Evolutionary conservation across 2,797 vertebrate genomes (phyloP), one percentile per base, ranked within the genome.

Genomic region (Acestrorhynchus altus): DNA sequence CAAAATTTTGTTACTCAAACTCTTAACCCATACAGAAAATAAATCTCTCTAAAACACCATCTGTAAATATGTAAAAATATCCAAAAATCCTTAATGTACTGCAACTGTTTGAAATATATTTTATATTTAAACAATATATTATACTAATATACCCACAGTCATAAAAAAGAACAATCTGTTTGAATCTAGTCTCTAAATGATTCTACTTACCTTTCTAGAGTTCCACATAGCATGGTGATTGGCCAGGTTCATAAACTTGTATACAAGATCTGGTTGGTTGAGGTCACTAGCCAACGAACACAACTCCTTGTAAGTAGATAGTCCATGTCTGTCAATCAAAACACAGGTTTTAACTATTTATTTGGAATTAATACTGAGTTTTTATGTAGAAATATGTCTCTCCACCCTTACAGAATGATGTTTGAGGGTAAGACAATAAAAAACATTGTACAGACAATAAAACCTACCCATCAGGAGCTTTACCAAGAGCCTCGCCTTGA

Each of bases 191-290:
- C n/a, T 3, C 61, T 12, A 16, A 42, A 18, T 42, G 40, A 20
- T n/a, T 22, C 4, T 8, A 4, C 20, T 91, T 92, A 99, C 98
- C 97, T 99, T 99, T 85, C 97, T 94, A 15, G 98, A 99, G 89
- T 97, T 99, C 98, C 98, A 99, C 98, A 99, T 98, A 73, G 98
- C 98, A 42, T 99, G 98, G 87, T 99, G 98, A 90, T 99, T 99
- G 81, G 98, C 98, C 83, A 99, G 88, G 88, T 99, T 99, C 98
- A 99, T 98, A 89, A 99, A 99, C 88, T 99, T 99, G 89, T 99
- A 99, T 63, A 99, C 95, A 1, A 99, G 93, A 83, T 99, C 98
- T 15, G 98, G 98, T 78, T 99, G 98, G 90, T 97, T 99, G 65
- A 99, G 95, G 86, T 99, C 98, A 74, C 98, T 99, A 80, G 98